phyloP scores from a whole-genome alignment of 1,140 invertebrate genomes.

The Lordiphosa mommai region DNA sequence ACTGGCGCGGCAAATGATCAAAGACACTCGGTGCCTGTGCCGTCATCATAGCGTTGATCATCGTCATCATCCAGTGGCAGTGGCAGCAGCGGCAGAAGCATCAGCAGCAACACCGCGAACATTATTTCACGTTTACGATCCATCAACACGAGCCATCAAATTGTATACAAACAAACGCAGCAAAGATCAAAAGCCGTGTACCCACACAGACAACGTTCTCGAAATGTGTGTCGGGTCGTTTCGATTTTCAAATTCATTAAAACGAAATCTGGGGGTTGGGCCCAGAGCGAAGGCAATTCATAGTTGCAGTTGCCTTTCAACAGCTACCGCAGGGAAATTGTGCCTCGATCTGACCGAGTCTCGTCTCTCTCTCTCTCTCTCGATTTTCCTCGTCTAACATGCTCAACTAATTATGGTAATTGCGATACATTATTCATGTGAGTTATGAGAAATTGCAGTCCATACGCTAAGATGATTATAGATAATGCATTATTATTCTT shows the following conservation, averaged over 20 bases:
- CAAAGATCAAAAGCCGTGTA: constrained; percentile 75
- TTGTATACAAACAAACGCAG: constrained; percentile 79
- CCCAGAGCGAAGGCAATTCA: neutral
- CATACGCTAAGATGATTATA: neutral
- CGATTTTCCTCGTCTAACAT: neutral
- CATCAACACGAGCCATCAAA: constrained; percentile 79
- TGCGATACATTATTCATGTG: constrained; percentile 37
- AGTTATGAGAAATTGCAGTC: constrained; percentile 5
- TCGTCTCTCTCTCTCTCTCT: neutral
- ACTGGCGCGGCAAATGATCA: constrained; percentile 76
- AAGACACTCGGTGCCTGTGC: constrained; percentile 57
- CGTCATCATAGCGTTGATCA: constrained; percentile 74
- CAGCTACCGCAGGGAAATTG: constrained; percentile 14
- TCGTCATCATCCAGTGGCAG: constrained; percentile 42
- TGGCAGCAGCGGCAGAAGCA: constrained; percentile 6
- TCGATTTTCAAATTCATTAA: constrained; percentile 51
- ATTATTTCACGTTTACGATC: constrained; percentile 78
- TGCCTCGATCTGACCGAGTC: constrained; percentile 9
- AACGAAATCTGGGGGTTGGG: constrained; percentile 43
- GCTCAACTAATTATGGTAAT: constrained; percentile 49
- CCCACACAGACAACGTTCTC: constrained; percentile 19
- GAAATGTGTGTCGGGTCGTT: constrained; percentile 23
- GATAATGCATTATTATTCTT: neutral
- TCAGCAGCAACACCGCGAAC: constrained; percentile 48
- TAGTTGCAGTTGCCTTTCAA: constrained; percentile 30